Evolutionary conservation across 1,140 invertebrate species (phyloP).

Genomic region (Panagrolaimus sp.): DNA sequence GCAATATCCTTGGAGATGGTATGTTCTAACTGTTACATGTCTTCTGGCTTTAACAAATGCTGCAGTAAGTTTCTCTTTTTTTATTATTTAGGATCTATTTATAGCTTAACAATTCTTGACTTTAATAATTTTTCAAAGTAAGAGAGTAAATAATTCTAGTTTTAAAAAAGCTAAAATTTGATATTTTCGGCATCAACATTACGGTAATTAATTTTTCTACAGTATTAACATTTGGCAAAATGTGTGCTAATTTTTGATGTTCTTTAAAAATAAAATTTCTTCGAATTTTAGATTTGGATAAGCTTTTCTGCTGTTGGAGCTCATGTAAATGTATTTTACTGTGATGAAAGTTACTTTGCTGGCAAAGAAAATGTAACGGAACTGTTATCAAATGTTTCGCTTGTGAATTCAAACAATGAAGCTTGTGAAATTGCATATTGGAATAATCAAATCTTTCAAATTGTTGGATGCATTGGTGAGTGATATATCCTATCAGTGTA

Average conservation of each 20-base stretch:
- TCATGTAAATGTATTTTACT: constrained; percentile 49
- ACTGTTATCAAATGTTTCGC: background rate
- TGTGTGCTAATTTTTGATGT: background rate
- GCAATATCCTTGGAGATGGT: constrained; percentile 43
- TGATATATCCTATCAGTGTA: too few relatives aligned
- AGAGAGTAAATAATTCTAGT: constrained; percentile 1
- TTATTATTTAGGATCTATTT: background rate
- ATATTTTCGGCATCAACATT: background rate
- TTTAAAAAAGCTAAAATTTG: constrained; percentile 9
- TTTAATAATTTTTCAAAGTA: background rate
- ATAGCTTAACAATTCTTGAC: background rate
- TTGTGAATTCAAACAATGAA: background rate
- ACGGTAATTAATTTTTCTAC: background rate
- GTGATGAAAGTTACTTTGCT: constrained; percentile 17
- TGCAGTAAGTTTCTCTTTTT: constrained; percentile 43
- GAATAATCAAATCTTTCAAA: constrained; percentile 55
- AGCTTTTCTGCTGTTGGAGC: constrained; percentile 49
- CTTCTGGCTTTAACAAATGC: constrained; percentile 57
- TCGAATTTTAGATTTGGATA: constrained; percentile 53
- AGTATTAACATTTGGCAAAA: too few relatives aligned
- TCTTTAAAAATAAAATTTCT: background rate
- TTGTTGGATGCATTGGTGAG: constrained; percentile 52
- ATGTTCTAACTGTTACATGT: constrained; percentile 48
- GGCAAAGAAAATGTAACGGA: constrained; percentile 2
- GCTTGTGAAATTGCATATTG: constrained; percentile 45